Percentiles rank a stretch among this genome's conserved stretches.
Evolutionary conservation across 2,797 vertebrate genomes (phyloP).

Genomic region (Rhyacichthys aspro): DNA sequence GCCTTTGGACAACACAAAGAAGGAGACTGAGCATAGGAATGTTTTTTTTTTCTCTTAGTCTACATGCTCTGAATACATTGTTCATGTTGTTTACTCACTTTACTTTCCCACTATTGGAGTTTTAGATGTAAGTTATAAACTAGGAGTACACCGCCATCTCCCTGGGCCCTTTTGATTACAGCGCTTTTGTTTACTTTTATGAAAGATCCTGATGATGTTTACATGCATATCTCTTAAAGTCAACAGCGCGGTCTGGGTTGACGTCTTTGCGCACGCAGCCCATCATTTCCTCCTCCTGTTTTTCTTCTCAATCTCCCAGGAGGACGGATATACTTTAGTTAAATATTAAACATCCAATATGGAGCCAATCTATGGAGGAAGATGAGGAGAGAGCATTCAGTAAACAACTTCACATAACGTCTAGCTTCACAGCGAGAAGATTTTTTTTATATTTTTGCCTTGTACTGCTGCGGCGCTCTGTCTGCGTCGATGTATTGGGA

Average conservation of each 20-base stretch:
- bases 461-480: background rate
- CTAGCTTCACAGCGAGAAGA: background rate
- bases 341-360: conserved; percentile 73
- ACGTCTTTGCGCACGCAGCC: background rate
- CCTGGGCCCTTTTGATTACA: conserved; percentile 36
- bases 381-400: conserved; percentile 30
- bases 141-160: conserved; percentile 26
- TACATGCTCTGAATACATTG: too few species aligned
- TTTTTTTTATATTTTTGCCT: background rate
- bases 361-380: conserved; percentile 47
- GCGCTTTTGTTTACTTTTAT: conserved; percentile 18
- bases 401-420: conserved; percentile 19
- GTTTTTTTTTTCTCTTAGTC: too few species aligned
- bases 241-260: conserved; percentile 7
- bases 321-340: conserved; percentile 37
- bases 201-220: conserved; percentile 35
- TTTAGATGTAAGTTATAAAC: too few species aligned
- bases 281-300: conserved; percentile 15
- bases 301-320: conserved; percentile 20
- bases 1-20: too few species aligned
- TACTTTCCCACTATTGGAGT: too few species aligned
- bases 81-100: too few species aligned
- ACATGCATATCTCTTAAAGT: conserved; percentile 8
- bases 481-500: conserved; percentile 24
- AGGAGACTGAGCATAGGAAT: too few species aligned